phyloP scores from a whole-genome alignment of 2,888 invertebrate genomes.

The Pherbina coryleti region DNA sequence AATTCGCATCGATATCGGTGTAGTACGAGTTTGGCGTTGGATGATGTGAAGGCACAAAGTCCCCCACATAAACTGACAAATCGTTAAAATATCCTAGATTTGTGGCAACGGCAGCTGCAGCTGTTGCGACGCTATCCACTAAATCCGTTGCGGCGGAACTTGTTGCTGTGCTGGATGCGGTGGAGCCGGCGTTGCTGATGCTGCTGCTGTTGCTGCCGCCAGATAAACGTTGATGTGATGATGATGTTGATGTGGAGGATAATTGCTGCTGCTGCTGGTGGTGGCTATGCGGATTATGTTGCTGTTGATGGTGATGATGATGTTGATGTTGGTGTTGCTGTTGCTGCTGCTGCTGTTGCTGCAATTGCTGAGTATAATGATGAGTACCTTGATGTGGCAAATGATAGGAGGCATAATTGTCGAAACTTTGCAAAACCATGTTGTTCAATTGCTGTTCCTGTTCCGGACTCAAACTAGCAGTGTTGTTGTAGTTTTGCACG shows the following conservation, averaged over 20 bases:
- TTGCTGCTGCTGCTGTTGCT: slow-evolving; percentile 48
- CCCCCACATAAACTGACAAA: slow-evolving; percentile 64
- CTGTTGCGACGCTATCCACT: slow-evolving; percentile 3
- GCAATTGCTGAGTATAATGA: slow-evolving; percentile 46
- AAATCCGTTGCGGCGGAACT: slow-evolving; percentile 37
- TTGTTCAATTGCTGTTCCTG: slow-evolving; percentile 46
- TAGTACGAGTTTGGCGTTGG: slow-evolving; percentile 59
- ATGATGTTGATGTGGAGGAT: slow-evolving; percentile 40
- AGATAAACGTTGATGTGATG: slow-evolving; percentile 61
- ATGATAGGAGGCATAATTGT: slow-evolving; percentile 64
- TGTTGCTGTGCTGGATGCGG: slow-evolving; percentile 36
- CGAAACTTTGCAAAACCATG: slow-evolving; percentile 69
- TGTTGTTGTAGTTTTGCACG: slow-evolving; percentile 55
- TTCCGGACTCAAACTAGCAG: slow-evolving; percentile 32
- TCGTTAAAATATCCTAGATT: slow-evolving; percentile 62
- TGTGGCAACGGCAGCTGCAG: slow-evolving; percentile 8
- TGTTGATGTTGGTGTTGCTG: slow-evolving; percentile 52
- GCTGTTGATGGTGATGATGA: slow-evolving; percentile 46
- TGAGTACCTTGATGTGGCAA: slow-evolving; percentile 57
- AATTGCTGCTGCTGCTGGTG: slow-evolving; percentile 49
- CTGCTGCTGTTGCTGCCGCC: slow-evolving; percentile 65
- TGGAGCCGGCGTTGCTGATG: slow-evolving; percentile 57
- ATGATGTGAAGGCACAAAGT: slow-evolving; percentile 60
- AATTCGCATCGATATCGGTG: slow-evolving; percentile 68
- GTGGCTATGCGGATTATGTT: slow-evolving; percentile 35